phyloP scores from a whole-genome alignment of 2,797 vertebrate genomes.

The Columba guinea region DNA sequence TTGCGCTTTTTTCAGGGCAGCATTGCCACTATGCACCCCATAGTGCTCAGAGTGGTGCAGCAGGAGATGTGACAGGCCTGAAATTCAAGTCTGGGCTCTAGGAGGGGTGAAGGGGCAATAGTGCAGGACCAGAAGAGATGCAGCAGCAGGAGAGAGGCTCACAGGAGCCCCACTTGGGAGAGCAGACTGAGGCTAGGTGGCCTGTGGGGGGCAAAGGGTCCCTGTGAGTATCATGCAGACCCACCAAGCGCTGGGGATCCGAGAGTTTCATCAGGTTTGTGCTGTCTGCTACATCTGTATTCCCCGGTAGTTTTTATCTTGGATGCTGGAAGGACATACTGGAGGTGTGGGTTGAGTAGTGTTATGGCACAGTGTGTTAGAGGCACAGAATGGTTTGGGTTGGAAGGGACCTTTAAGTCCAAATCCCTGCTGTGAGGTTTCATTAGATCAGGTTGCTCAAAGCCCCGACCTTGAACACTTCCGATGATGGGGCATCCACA shows the following conservation, averaged over 20 bases:
- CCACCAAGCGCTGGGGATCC: rapidly evolving
- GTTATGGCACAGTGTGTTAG: rapidly evolving
- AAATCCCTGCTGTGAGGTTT: not conserved
- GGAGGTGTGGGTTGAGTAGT: not conserved
- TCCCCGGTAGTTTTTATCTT: not conserved
- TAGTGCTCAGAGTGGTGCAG: not conserved
- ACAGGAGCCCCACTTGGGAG: rapidly evolving
- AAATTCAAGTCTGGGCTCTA: not conserved
- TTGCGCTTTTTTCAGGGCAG: not conserved
- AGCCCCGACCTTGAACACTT: not conserved
- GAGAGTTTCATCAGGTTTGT: not conserved
- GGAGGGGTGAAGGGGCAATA: not conserved
- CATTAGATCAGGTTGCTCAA: not conserved
- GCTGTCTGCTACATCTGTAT: not conserved
- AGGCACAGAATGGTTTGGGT: not conserved
- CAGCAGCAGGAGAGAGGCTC: not conserved
- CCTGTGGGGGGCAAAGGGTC: not conserved
- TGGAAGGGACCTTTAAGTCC: not conserved
- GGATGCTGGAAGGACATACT: rapidly evolving
- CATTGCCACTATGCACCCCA: rapidly evolving
- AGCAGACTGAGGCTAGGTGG: not conserved
- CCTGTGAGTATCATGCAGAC: not conserved
- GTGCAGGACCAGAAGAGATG: not conserved
- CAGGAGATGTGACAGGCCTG: not conserved
- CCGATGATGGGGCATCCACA: not conserved